Evolutionary conservation across 2,797 vertebrate species (phyloP).

Genomic region (Gymnoscopelus braueri): DNA sequence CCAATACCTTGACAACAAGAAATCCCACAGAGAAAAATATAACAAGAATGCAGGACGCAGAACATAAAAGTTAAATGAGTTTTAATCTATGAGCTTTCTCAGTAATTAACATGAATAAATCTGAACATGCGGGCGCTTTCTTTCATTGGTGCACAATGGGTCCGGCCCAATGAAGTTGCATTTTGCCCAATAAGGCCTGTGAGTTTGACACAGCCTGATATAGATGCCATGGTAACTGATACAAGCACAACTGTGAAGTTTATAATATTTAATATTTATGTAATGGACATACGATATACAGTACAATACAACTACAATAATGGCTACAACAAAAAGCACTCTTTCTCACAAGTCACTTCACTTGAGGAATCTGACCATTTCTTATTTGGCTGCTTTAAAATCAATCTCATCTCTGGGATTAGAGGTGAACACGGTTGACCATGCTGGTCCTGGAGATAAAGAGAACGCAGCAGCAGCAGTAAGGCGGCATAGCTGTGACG

Average conservation of each 20-base stretch:
- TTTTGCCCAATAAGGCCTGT: no score
- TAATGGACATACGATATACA: background rate
- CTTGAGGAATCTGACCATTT: no score
- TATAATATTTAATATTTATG: background rate
- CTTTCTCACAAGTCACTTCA: no score
- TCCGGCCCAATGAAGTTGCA: no score
- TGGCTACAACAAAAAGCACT: background rate
- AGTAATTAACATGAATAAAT: no score
- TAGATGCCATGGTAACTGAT: background rate
- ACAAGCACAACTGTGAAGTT: background rate
- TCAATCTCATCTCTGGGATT: slow-evolving; percentile 7
- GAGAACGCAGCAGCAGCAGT: slow-evolving; percentile 31
- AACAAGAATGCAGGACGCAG: background rate
- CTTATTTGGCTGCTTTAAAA: background rate
- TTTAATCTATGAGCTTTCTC: no score
- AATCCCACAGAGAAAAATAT: background rate
- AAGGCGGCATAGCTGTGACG: slow-evolving; percentile 39
- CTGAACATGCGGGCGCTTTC: no score
- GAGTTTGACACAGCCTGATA: no score
- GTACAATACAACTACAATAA: background rate
- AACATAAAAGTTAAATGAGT: background rate
- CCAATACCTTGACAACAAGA: no score
- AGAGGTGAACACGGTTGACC: slow-evolving; percentile 28
- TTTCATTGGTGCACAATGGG: no score
- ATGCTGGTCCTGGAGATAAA: slow-evolving; percentile 36